A percentile compares a stretch with the other conserved stretches of the same genome.
Conservation (phyloP, 2,888 invertebrate genomes). For the Oscheius sp. region DNA sequence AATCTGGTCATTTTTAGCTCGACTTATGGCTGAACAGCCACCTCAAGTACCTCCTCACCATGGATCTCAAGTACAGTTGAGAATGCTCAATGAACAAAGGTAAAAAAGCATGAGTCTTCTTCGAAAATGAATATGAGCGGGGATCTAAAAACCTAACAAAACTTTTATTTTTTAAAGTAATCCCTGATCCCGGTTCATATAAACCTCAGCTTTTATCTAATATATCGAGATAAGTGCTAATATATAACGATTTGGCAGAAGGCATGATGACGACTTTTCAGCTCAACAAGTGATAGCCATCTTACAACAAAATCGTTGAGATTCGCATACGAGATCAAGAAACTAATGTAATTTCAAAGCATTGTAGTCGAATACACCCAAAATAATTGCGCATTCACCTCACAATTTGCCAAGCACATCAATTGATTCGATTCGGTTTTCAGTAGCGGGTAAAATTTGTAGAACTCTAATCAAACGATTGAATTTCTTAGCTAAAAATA, state of each 20-base stretch:
- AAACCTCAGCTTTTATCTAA: slow-evolving; percentile 20
- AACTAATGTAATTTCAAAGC: slow-evolving; percentile 86
- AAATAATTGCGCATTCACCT: slow-evolving; percentile 30
- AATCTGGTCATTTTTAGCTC: slow-evolving; percentile 42
- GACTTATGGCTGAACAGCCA: slow-evolving; percentile 34
- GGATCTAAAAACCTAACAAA: no score
- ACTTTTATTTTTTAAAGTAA: neutral
- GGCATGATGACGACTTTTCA: slow-evolving; percentile 40
- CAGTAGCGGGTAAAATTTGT: slow-evolving; percentile 17
- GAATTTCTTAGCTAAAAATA: neutral
- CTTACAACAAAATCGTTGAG: slow-evolving; percentile 75
- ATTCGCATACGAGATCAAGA: slow-evolving; percentile 99
- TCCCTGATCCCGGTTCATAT: neutral
- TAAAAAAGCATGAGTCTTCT: slow-evolving; percentile 23
- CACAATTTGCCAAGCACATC: slow-evolving; percentile 22
- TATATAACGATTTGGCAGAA: neutral
- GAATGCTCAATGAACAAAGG: slow-evolving; percentile 58
- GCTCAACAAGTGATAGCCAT: slow-evolving; percentile 59
- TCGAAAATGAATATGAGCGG: no score
- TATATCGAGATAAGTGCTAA: slow-evolving; percentile 8
- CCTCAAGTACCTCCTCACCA: slow-evolving; percentile 30
- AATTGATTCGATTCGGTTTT: neutral
- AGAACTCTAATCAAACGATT: no score
- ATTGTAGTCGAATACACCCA: slow-evolving; percentile 30
- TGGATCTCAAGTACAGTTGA: slow-evolving; percentile 49